phyloP scores from a whole-genome alignment of 2,888 invertebrate species.

The Drosophila ezoana region DNA sequence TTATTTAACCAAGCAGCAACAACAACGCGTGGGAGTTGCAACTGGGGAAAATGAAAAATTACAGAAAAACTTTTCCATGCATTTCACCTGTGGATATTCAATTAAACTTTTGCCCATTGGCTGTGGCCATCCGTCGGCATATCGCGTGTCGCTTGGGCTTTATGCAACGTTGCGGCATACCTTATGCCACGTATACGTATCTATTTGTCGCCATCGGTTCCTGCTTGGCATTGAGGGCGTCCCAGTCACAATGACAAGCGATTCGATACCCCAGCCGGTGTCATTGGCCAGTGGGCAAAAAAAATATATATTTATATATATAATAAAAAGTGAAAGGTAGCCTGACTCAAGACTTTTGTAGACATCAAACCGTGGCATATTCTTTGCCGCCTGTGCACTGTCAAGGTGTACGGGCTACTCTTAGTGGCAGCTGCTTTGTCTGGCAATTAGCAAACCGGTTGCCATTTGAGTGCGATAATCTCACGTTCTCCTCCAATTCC shows the following conservation, averaged over 20 bases:
- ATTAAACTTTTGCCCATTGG: constrained; percentile 58
- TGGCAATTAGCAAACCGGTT: constrained; percentile 69
- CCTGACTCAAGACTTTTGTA: constrained; percentile 48
- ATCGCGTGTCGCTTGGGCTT: constrained; percentile 68
- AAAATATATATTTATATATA: background rate
- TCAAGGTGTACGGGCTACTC: constrained; percentile 64
- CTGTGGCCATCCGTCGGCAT: constrained; percentile 23
- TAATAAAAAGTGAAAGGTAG: constrained; percentile 77
- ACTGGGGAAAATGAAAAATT: background rate
- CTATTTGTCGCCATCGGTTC: constrained; percentile 62
- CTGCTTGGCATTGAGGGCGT: constrained; percentile 79
- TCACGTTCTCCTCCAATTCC: constrained; percentile 34
- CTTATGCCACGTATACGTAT: constrained; percentile 31
- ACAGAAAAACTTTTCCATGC: constrained; percentile 36
- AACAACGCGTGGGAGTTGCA: constrained; percentile 8
- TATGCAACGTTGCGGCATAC: constrained; percentile 62
- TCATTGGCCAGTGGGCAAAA: constrained; percentile 74
- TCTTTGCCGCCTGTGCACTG: constrained; percentile 52
- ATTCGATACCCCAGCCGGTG: constrained; percentile 46
- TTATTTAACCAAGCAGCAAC: constrained; percentile 48
- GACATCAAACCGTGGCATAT: constrained; percentile 39
- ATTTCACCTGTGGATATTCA: constrained; percentile 66
- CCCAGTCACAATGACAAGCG: constrained; percentile 35
- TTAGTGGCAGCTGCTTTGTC: constrained; percentile 13
- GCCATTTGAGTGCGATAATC: constrained; percentile 20